phyloP scores from a whole-genome alignment of 37 sponge, comb jelly and placozoan species.

The Agelas oroides region DNA sequence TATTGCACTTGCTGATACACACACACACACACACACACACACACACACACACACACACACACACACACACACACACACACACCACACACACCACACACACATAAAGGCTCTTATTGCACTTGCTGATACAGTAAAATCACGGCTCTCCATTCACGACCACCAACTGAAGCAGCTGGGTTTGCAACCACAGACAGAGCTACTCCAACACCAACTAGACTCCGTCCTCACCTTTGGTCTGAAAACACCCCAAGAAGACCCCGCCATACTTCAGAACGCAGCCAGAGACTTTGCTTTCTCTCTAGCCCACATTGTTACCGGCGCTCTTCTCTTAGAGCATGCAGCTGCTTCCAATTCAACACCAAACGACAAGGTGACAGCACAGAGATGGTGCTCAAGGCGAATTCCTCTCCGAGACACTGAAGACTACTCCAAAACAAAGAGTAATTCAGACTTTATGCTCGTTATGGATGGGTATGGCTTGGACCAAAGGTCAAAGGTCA shows the following conservation, averaged over 20 bases:
- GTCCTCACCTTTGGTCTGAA: constrained; percentile 7
- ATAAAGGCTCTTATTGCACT: not conserved
- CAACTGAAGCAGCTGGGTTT: not conserved
- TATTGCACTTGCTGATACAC: not conserved
- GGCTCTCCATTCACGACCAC: not conserved
- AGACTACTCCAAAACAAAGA: constrained; percentile 3
- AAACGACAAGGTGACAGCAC: constrained; percentile 27
- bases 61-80: no score
- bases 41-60: no score
- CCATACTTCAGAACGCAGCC: constrained; percentile 58
- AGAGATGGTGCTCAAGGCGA: constrained; percentile 29
- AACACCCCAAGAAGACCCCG: not conserved
- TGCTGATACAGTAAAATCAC: constrained; percentile 9
- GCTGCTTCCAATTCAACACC: not conserved
- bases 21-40: no score
- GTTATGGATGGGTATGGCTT: constrained; percentile 19
- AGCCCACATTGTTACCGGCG: constrained; percentile 69
- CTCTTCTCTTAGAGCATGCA: constrained; percentile 67
- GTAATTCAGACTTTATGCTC: not conserved
- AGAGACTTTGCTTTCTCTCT: constrained; percentile 79
- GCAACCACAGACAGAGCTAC: not conserved
- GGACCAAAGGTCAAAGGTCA: not conserved
- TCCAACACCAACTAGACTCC: constrained; percentile 1
- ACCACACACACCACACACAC: no score
- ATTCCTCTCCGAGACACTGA: constrained; percentile 18